Conservation (phyloP, 2,113 vertebrate genomes). For the Phyllostomus discolor region DNA sequence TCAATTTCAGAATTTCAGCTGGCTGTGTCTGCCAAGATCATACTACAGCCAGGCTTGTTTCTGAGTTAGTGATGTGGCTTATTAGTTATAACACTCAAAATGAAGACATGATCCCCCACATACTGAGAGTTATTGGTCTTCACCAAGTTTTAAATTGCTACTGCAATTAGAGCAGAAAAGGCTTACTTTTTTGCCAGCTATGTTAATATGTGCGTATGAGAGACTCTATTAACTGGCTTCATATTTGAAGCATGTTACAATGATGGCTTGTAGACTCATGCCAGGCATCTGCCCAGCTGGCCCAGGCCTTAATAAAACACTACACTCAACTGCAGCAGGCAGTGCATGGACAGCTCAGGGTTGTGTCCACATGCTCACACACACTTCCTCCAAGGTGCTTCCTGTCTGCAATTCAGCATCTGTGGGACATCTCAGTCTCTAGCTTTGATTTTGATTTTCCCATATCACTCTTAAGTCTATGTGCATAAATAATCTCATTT, state of each 20-base stretch:
- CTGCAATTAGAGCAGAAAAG: constrained; percentile 54
- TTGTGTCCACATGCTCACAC: background rate
- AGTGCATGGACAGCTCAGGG: background rate
- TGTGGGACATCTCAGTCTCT: background rate
- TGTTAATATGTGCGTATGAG: constrained; percentile 6
- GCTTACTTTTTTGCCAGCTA: constrained; percentile 49
- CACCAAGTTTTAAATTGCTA: constrained; percentile 43
- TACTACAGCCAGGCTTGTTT: background rate
- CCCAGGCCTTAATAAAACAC: background rate
- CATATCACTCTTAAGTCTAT: background rate
- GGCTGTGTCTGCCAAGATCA: constrained; percentile 26
- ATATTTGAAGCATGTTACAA: constrained; percentile 29
- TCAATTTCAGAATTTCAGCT: constrained; percentile 14
- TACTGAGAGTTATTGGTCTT: background rate
- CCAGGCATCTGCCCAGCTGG: background rate
- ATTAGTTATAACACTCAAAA: background rate
- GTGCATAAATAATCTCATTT: background rate
- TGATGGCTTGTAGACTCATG: background rate
- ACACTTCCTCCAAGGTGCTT: background rate
- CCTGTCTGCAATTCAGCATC: background rate
- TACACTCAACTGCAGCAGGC: background rate
- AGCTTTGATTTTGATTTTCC: background rate
- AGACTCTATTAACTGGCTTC: background rate
- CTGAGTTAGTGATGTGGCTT: background rate
- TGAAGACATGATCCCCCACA: background rate